A percentile compares a stretch with the other conserved stretches of the same genome.
Evolutionary conservation across 2,888 invertebrate species (phyloP).

Genomic region (Acanthosoma haemorrhoidale): DNA sequence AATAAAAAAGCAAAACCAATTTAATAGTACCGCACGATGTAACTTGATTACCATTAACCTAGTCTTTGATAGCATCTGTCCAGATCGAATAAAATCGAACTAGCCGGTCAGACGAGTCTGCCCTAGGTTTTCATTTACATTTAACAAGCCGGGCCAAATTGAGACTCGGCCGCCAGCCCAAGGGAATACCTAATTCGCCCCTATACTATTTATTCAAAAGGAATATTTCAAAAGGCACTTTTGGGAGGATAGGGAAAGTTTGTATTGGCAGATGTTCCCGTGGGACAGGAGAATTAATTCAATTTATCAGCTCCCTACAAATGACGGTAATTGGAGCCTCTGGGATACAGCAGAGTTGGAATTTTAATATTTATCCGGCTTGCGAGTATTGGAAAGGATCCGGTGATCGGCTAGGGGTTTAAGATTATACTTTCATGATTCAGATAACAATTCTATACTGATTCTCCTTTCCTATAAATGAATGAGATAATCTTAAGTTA

Average conservation of each 20-base stretch:
- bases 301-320: background rate
- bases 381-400: too few relatives aligned
- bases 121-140: background rate
- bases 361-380: background rate
- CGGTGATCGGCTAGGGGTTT: too few relatives aligned
- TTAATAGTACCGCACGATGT: too few relatives aligned
- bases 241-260: background rate
- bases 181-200: background rate
- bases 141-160: background rate
- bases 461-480: too few relatives aligned
- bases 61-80: too few relatives aligned
- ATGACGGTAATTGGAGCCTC: background rate
- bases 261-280: background rate
- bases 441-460: too few relatives aligned
- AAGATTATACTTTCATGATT: too few relatives aligned
- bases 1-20: too few relatives aligned
- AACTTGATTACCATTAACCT: too few relatives aligned
- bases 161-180: too few relatives aligned
- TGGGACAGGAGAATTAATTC: background rate
- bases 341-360: background rate
- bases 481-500: too few relatives aligned
- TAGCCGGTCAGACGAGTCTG: too few relatives aligned
- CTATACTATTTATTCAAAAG: background rate
- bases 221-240: background rate
- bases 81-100: background rate